These are phyloP conservation scores for Tenodera sinensis DNA, from an alignment of 2,888 invertebrate genomes.

Conservation along the genomic window DNA sequence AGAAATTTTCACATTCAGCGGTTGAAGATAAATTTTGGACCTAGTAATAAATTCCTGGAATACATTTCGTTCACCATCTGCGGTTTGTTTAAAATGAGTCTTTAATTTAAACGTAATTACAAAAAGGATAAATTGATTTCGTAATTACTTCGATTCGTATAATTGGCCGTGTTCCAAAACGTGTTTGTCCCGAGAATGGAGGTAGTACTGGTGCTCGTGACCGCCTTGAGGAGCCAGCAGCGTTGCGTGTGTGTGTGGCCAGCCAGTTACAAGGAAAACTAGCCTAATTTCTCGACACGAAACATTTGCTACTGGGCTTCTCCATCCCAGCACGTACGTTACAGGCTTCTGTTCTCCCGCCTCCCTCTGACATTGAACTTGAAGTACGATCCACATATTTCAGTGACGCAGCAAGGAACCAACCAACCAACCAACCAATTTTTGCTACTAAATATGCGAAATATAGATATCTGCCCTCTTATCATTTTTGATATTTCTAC, in stretches of 20 bases:
- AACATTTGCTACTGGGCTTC: conserved; percentile 21
- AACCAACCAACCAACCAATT: too few relatives aligned
- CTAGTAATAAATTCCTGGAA: neutral
- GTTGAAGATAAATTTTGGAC: neutral
- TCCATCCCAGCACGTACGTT: conserved; percentile 17
- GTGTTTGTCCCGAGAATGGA: neutral
- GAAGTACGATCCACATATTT: too few relatives aligned
- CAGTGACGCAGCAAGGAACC: too few relatives aligned
- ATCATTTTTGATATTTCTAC: too few relatives aligned
- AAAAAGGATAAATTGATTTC: neutral
- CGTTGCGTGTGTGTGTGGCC: conserved; percentile 8
- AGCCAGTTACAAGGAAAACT: conserved; percentile 20
- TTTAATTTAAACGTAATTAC: neutral
- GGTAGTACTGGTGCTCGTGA: neutral
- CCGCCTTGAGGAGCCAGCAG: conserved; percentile 2
- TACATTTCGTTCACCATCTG: neutral
- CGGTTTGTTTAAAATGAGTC: neutral
- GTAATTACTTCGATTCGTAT: neutral
- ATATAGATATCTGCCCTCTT: too few relatives aligned
- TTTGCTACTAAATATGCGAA: too few relatives aligned
- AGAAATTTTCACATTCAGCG: neutral
- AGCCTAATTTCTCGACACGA: conserved; percentile 24
- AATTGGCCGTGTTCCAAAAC: neutral
- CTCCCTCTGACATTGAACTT: too few relatives aligned
- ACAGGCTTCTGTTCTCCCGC: neutral